These are phyloP conservation scores for Adelges cooleyi DNA, from an alignment of 1,140 invertebrate species.

Conservation along the genomic window DNA sequence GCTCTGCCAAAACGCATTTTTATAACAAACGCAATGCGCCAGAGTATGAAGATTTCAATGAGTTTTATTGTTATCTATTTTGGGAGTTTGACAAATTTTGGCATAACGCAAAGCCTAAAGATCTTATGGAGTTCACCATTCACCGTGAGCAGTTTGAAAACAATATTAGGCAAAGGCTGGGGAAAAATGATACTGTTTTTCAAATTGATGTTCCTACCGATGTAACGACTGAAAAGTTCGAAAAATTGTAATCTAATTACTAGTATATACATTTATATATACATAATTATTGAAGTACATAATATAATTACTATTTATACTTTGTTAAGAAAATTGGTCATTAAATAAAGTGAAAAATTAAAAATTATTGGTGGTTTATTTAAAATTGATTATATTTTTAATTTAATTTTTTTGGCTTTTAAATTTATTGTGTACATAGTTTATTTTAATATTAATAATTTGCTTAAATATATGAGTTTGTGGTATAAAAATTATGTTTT, in stretches of 20 bases:
- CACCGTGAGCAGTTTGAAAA: conserved; percentile 76
- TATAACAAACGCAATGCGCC: conserved; percentile 71
- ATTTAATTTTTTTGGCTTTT: too few species aligned
- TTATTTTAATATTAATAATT: too few species aligned
- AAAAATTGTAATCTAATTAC: not conserved
- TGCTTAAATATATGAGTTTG: too few species aligned
- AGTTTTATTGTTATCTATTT: conserved; percentile 88
- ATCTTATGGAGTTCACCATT: conserved; percentile 89
- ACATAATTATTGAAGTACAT: too few species aligned
- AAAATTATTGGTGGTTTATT: too few species aligned
- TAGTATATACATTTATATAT: too few species aligned
- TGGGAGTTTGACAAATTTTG: conserved; percentile 89
- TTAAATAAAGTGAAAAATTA: too few species aligned
- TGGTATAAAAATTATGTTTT: too few species aligned
- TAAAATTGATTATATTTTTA: too few species aligned
- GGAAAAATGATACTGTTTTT: conserved; percentile 53
- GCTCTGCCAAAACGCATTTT: conserved; percentile 79
- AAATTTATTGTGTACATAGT: too few species aligned
- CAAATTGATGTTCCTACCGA: conserved; percentile 61
- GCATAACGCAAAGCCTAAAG: conserved; percentile 76
- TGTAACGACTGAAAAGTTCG: conserved; percentile 13
- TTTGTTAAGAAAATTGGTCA: too few species aligned
- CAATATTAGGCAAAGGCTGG: conserved; percentile 49
- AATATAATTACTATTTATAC: too few species aligned
- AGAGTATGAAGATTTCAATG: conserved; percentile 72